A percentile compares a stretch with the other conserved stretches of the same genome.
These are phyloP conservation scores for Drosophila athabasca DNA, from an alignment of 1,140 invertebrate genomes.

Conservation along the genomic window DNA sequence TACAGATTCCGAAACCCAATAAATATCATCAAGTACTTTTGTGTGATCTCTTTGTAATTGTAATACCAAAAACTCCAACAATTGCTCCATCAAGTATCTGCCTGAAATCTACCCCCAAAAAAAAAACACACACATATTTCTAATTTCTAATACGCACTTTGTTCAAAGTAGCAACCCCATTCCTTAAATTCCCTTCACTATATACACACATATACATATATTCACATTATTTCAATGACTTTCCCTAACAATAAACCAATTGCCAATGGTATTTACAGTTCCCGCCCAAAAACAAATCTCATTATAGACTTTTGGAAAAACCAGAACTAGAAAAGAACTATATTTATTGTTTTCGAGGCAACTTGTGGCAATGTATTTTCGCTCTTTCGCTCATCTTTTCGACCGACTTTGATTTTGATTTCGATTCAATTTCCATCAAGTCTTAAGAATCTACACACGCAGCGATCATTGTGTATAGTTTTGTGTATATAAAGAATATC, in stretches of 20 bases:
- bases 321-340: constrained; percentile 29
- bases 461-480: not conserved
- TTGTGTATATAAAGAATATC: constrained; percentile 41
- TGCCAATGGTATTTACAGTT: constrained; percentile 24
- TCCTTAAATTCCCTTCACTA: not conserved
- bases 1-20: too few species aligned
- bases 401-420: constrained; percentile 26
- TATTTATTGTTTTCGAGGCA: constrained; percentile 42
- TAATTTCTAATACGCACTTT: too few species aligned
- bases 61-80: too few species aligned
- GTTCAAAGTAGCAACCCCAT: not conserved
- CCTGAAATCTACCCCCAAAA: too few species aligned
- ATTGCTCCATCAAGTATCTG: too few species aligned
- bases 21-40: too few species aligned
- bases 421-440: constrained; percentile 25
- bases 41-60: too few species aligned
- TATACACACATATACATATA: not conserved
- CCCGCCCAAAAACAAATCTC: constrained; percentile 21
- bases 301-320: constrained; percentile 25
- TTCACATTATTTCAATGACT: constrained; percentile 17
- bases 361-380: constrained; percentile 3
- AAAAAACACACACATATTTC: too few species aligned
- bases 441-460: not conserved
- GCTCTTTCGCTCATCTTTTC: constrained; percentile 1
- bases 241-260: constrained; percentile 8